Evolutionary conservation across 1,140 invertebrate species (phyloP).

Genomic region (Drosophila oshimai): DNA sequence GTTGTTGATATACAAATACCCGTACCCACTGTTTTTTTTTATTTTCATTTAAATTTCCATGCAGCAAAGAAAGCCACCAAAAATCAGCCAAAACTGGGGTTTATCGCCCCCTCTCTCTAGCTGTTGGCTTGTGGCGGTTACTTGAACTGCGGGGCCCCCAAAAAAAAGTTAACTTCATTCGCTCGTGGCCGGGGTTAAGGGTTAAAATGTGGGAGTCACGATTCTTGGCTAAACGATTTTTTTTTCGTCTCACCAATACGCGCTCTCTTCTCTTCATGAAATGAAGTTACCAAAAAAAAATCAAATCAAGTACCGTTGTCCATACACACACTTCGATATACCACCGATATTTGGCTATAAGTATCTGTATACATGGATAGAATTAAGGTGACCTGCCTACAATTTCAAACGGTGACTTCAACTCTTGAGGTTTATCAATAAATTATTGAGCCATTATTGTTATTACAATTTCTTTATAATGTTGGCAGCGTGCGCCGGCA

Average conservation of each 20-base stretch:
- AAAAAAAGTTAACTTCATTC: conserved; percentile 68
- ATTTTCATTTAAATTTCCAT: conserved; percentile 33
- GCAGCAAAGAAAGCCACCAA: conserved; percentile 59
- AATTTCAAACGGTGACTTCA: conserved; percentile 42
- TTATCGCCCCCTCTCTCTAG: background rate
- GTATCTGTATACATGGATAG: conserved; percentile 47
- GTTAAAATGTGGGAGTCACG: conserved; percentile 82
- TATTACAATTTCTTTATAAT: conserved; percentile 82
- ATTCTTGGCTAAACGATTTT: conserved; percentile 69
- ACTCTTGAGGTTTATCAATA: conserved; percentile 72
- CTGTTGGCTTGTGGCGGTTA: conserved; percentile 26
- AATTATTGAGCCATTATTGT: conserved; percentile 81
- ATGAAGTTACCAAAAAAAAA: conserved; percentile 79
- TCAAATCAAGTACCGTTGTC: conserved; percentile 77
- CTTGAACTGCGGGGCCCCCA: conserved; percentile 29
- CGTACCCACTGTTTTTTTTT: conserved; percentile 34
- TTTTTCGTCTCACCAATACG: conserved; percentile 52
- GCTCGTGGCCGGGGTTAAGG: conserved; percentile 78
- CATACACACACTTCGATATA: conserved; percentile 36
- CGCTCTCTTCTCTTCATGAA: conserved; percentile 53
- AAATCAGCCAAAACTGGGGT: conserved; percentile 10
- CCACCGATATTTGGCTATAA: conserved; percentile 6
- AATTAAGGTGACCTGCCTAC: conserved; percentile 68
- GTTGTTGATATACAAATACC: conserved; percentile 59
- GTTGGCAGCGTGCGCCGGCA: conserved; percentile 71